Conservation (phyloP, 2,797 vertebrate species). For the Halcyon smyrnensis region DNA sequence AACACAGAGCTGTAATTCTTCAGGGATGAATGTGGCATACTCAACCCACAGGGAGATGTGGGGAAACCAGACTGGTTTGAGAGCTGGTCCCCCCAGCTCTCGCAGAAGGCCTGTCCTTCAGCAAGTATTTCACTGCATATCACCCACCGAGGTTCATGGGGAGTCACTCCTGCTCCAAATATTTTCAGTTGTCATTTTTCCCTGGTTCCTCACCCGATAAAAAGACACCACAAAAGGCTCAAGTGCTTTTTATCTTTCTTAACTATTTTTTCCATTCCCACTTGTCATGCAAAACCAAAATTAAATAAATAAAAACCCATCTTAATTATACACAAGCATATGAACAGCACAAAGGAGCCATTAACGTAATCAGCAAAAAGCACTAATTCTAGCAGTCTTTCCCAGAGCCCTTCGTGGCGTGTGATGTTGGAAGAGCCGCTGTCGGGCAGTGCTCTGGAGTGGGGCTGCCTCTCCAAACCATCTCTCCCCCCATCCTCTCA, state of each 20-base stretch:
- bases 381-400: not conserved
- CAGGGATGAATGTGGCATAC: not conserved
- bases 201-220: not conserved
- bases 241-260: not conserved
- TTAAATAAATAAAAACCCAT: slow-evolving; percentile 21
- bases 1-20: not conserved
- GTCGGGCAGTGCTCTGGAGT: not conserved
- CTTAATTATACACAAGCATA: slow-evolving; percentile 57
- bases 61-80: not conserved
- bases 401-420: not conserved
- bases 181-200: slow-evolving; percentile 6
- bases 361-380: slow-evolving; percentile 68
- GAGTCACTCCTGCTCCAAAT: not conserved
- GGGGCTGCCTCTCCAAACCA: not conserved
- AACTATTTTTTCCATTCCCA: not conserved
- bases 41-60: not conserved
- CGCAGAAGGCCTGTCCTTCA: not conserved
- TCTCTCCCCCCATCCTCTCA: not conserved
- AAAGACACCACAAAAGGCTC: not conserved
- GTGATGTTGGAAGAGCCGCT: not conserved
- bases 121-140: not conserved
- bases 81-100: not conserved
- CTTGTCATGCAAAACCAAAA: not conserved
- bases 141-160: not conserved
- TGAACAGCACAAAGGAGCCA: slow-evolving; percentile 39